Conservation (phyloP, 2,888 invertebrate genomes). For the Crocallis elinguaria region DNA sequence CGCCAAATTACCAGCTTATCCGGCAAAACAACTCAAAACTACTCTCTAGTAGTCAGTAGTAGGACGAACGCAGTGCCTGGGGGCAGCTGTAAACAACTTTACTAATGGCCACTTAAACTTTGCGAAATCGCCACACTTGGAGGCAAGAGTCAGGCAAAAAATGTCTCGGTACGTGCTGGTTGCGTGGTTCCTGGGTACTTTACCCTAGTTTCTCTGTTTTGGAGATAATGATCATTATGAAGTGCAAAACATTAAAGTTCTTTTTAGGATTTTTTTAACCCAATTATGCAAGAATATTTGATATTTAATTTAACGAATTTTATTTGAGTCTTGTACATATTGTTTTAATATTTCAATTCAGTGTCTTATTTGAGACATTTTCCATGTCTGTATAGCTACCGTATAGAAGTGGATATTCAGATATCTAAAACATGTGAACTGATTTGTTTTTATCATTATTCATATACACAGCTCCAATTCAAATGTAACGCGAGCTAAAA, state of each 20-base stretch:
- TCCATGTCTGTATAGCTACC: too few relatives aligned
- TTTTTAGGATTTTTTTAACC: background rate
- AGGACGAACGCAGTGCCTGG: conserved; percentile 52
- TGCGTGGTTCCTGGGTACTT: conserved; percentile 1
- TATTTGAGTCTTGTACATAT: too few relatives aligned
- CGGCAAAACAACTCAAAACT: conserved; percentile 1
- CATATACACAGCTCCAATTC: too few relatives aligned
- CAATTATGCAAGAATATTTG: too few relatives aligned
- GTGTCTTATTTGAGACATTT: too few relatives aligned
- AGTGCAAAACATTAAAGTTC: background rate
- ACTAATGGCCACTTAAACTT: conserved; percentile 75
- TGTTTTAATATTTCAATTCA: too few relatives aligned
- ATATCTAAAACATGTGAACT: too few relatives aligned
- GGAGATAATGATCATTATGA: background rate
- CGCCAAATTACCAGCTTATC: background rate
- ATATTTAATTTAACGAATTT: too few relatives aligned
- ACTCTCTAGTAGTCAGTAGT: conserved; percentile 22
- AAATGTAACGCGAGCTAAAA: too few relatives aligned
- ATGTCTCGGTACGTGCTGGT: conserved; percentile 39
- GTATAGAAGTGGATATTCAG: too few relatives aligned
- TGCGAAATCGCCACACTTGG: conserved; percentile 62
- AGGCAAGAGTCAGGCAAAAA: conserved; percentile 50
- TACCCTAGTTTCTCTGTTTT: conserved; percentile 6
- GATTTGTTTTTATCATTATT: too few relatives aligned
- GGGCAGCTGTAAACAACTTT: conserved; percentile 73